Conservation (phyloP, 2,888 invertebrate species). For the Strigamia crassipes region DNA sequence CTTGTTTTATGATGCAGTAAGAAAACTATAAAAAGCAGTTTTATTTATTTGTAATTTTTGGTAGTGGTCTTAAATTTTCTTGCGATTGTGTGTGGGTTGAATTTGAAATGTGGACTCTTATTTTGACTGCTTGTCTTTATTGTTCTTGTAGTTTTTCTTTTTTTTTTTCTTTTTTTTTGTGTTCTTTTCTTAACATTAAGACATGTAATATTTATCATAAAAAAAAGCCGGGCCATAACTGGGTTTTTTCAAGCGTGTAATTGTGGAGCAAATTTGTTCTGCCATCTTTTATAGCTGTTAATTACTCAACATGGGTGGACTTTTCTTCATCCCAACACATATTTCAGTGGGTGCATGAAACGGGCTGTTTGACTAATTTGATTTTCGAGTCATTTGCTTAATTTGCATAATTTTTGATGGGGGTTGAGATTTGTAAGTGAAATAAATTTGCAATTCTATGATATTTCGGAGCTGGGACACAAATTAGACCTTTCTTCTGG, state of each 20-base stretch:
- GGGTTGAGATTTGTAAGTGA: background rate
- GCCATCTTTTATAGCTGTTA: slow-evolving; percentile 37
- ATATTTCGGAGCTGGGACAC: background rate
- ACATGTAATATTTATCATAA: slow-evolving; percentile 8
- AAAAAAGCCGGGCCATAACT: background rate
- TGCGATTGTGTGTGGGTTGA: slow-evolving; percentile 31
- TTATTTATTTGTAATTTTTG: slow-evolving; percentile 42
- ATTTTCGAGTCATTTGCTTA: slow-evolving; percentile 24
- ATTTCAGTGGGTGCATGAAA: background rate
- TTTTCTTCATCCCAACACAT: background rate
- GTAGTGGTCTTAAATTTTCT: slow-evolving; percentile 32
- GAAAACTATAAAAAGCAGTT: slow-evolving; percentile 29
- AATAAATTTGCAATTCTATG: slow-evolving; percentile 36
- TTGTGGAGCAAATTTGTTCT: slow-evolving; percentile 35
- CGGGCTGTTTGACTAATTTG: slow-evolving; percentile 23
- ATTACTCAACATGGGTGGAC: slow-evolving; percentile 18
- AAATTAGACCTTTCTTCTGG: background rate
- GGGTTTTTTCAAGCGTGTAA: slow-evolving; percentile 10
- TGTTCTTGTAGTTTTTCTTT: background rate
- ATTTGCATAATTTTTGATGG: slow-evolving; percentile 25
- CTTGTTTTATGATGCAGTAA: background rate
- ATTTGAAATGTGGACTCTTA: slow-evolving; percentile 22
- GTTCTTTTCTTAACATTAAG: background rate
- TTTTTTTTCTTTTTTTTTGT: background rate
- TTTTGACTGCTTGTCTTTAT: background rate